Conservation (phyloP, 30 jellyfish, hydroid and myxozoan species). For the Cassiopea xamachana region DNA sequence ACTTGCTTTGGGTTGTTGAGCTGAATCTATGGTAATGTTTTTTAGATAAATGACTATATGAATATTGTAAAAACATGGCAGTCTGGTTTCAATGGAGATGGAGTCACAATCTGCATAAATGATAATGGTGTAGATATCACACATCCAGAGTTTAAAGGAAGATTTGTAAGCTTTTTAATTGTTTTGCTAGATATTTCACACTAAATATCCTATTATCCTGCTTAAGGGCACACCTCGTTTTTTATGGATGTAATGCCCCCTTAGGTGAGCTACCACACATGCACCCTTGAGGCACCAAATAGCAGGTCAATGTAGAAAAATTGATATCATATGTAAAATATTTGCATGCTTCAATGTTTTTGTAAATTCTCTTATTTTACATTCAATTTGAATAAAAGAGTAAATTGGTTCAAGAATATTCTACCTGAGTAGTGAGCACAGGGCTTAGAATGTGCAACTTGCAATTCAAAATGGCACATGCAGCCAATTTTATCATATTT, state of each 20-base stretch:
- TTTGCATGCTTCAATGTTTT: not conserved
- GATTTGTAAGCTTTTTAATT: conserved; percentile 45
- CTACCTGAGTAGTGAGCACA: too few species aligned
- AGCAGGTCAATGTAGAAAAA: not conserved
- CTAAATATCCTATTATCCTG: not conserved
- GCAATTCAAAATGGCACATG: too few species aligned
- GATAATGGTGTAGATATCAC: conserved; percentile 52
- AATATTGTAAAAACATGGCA: conserved; percentile 71
- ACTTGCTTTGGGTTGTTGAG: not conserved
- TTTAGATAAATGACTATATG: conserved; percentile 34
- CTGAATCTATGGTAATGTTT: not conserved
- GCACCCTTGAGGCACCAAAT: not conserved
- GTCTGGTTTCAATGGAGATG: conserved; percentile 70
- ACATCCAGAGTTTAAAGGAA: conserved; percentile 22
- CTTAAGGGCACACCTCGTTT: not conserved
- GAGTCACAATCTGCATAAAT: conserved; percentile 58
- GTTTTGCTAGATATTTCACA: not conserved
- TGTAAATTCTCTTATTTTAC: not conserved
- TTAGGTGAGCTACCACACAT: not conserved
- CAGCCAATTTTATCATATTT: too few species aligned
- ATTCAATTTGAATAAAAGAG: too few species aligned
- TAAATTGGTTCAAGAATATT: too few species aligned
- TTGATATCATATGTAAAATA: not conserved
- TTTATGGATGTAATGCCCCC: too few species aligned
- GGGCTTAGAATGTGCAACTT: too few species aligned